Percentiles rank a stretch among this genome's conserved stretches.
Evolutionary conservation across 1,140 invertebrate species (phyloP).

Genomic region (Cydia strobilella): DNA sequence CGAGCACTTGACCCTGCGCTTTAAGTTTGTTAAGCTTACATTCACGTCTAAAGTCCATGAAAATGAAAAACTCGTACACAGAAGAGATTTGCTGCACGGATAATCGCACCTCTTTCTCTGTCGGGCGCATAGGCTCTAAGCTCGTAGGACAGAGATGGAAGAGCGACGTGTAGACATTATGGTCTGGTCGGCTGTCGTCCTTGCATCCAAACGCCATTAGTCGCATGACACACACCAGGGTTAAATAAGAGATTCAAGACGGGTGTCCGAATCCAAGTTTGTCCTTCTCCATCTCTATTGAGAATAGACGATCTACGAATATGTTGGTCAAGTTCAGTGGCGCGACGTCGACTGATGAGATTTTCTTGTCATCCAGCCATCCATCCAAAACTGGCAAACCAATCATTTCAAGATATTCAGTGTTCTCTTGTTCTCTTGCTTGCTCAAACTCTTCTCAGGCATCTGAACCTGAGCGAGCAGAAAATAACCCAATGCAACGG

Average conservation of each 20-base stretch:
- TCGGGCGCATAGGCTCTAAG: slow-evolving; percentile 1
- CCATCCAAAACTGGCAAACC: too few species aligned
- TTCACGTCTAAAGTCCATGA: background rate
- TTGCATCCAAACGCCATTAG: background rate
- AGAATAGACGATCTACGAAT: background rate
- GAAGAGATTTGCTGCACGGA: background rate
- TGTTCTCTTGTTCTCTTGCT: too few species aligned
- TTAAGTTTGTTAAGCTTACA: too few species aligned
- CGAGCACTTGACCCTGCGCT: too few species aligned
- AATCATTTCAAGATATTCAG: too few species aligned
- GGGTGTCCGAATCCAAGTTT: background rate
- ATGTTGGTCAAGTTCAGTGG: background rate
- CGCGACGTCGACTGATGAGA: background rate
- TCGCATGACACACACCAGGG: background rate
- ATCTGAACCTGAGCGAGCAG: too few species aligned
- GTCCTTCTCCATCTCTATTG: background rate
- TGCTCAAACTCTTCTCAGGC: too few species aligned
- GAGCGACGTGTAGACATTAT: background rate
- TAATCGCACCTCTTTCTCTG: background rate
- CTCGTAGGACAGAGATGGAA: background rate
- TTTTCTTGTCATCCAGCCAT: background rate
- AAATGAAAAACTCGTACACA: background rate
- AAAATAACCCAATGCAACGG: too few species aligned
- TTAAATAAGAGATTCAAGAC: background rate
- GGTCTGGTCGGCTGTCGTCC: background rate